These are phyloP conservation scores for Chlamydotis undulata DNA, from an alignment of 2,113 vertebrate species.

Conservation along the genomic window DNA sequence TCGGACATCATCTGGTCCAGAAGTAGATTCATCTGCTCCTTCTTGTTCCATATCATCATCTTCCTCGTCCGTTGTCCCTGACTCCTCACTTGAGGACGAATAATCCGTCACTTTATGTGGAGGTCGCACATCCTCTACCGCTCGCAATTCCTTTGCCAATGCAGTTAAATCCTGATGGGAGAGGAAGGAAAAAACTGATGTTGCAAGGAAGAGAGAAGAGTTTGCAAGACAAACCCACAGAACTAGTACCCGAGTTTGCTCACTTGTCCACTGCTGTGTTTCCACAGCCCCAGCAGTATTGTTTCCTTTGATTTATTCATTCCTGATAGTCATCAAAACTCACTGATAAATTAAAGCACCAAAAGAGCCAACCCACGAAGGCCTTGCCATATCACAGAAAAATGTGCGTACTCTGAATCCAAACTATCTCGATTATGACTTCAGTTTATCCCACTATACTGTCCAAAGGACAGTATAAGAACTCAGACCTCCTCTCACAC, in stretches of 20 bases:
- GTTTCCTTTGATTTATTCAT: background rate
- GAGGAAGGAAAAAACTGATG: background rate
- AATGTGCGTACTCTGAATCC: background rate
- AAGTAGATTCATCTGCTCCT: constrained; percentile 90
- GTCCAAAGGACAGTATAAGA: background rate
- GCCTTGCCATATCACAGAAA: background rate
- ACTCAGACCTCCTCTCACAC: background rate
- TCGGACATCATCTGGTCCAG: constrained; percentile 91
- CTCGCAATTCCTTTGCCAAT: constrained; percentile 93
- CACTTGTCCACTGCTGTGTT: background rate
- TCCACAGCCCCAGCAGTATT: background rate
- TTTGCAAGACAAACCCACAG: background rate
- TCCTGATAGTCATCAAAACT: background rate
- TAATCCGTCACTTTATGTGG: constrained; percentile 97
- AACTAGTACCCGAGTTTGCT: accelerated
- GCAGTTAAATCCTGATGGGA: constrained; percentile 89
- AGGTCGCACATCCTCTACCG: constrained; percentile 92
- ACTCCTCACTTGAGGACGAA: constrained; percentile 97
- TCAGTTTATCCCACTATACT: background rate
- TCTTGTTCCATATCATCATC: constrained; percentile 97
- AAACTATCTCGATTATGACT: background rate
- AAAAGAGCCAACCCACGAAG: background rate
- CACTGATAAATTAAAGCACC: background rate
- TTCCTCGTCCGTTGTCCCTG: constrained; percentile 95
- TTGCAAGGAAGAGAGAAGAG: background rate